phyloP scores from a whole-genome alignment of 1,140 invertebrate genomes.

The Drosophila ananassae region DNA sequence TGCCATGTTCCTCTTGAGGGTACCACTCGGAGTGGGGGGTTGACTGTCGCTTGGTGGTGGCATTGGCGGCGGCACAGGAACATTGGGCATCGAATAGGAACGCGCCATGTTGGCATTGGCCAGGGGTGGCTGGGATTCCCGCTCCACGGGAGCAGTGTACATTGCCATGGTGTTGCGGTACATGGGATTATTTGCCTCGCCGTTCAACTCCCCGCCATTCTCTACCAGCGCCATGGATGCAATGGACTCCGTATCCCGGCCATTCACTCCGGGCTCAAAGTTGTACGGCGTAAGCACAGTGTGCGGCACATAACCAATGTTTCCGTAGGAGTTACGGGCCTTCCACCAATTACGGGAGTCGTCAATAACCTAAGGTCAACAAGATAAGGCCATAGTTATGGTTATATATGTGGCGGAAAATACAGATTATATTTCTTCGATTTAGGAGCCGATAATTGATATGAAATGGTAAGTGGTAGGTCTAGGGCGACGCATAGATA shows the following conservation, averaged over 20 bases:
- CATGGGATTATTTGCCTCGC: constrained; percentile 40
- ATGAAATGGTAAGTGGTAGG: background rate
- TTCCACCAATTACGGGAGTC: constrained; percentile 99
- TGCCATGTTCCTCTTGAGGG: constrained; percentile 66
- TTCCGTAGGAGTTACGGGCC: constrained; percentile 93
- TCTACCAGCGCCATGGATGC: constrained; percentile 46
- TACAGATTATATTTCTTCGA: background rate
- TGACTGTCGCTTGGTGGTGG: constrained; percentile 74
- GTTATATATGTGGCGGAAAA: background rate
- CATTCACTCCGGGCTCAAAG: constrained; percentile 56
- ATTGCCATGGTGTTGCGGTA: constrained; percentile 73
- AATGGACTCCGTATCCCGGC: constrained; percentile 70
- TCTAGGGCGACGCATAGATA: background rate
- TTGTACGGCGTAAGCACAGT: constrained; percentile 93
- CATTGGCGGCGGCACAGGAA: constrained; percentile 78
- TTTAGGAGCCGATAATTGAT: background rate
- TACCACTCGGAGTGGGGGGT: constrained; percentile 63
- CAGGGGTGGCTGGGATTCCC: constrained; percentile 47
- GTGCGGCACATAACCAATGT: constrained; percentile 97
- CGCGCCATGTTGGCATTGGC: constrained; percentile 58
- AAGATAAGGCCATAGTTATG: background rate
- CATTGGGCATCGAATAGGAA: constrained; percentile 76
- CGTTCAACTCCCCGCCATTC: constrained; percentile 39
- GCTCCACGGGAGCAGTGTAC: constrained; percentile 51
- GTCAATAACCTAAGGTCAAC: constrained; percentile 90